Conservation (phyloP, 2,113 vertebrate species). For the Hyperopisus bebe region DNA sequence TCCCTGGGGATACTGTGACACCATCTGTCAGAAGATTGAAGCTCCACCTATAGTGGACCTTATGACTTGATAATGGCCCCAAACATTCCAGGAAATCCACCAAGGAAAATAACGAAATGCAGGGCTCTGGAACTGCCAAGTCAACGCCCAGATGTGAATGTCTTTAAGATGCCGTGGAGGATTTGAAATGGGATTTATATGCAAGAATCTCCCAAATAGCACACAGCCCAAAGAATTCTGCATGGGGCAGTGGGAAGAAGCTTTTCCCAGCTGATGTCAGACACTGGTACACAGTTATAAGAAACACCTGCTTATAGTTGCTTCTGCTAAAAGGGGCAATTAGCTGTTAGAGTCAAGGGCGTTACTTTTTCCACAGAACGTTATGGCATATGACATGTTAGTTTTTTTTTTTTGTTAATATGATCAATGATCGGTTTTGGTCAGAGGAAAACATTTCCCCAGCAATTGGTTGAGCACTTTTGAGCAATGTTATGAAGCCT, state of each 20-base stretch:
- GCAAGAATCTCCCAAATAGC: not conserved
- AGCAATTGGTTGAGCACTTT: not conserved
- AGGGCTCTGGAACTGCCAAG: not conserved
- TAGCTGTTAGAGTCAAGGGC: not conserved
- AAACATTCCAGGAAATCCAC: constrained; percentile 9
- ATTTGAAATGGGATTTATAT: not conserved
- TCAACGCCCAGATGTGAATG: not conserved
- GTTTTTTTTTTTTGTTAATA: not conserved
- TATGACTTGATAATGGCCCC: not conserved
- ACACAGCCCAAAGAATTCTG: not conserved
- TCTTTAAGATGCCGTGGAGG: not conserved
- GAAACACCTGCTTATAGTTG: not conserved
- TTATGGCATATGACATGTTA: not conserved
- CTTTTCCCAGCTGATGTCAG: constrained; percentile 3
- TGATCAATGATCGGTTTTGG: not conserved
- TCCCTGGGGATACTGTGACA: not conserved
- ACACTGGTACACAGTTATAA: not conserved
- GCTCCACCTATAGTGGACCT: not conserved
- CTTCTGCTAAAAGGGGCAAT: not conserved
- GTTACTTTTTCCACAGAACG: not conserved
- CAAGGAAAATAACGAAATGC: not conserved
- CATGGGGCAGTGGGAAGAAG: not conserved
- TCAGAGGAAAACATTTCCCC: not conserved
- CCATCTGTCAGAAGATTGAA: not conserved
- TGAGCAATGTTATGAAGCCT: not conserved